Percentiles rank a stretch among this genome's conserved stretches.
These are phyloP conservation scores for Anastrepha obliqua DNA, from an alignment of 1,140 invertebrate genomes.

Conservation along the genomic window DNA sequence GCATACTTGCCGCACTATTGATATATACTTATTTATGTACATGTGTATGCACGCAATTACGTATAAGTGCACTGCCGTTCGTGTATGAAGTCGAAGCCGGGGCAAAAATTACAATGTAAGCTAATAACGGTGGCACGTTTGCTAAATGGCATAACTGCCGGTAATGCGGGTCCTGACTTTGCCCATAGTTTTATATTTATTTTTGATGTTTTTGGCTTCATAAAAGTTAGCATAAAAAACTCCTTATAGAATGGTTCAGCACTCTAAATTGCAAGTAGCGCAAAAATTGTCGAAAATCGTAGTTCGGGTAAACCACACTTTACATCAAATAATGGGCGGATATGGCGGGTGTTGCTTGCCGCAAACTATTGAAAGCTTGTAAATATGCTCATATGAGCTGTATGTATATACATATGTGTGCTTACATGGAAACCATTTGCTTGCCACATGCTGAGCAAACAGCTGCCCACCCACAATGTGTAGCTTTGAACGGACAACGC, in stretches of 20 bases:
- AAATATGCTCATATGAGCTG: background rate
- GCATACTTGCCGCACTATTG: background rate
- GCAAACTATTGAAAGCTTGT: background rate
- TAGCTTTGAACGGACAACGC: slow-evolving; percentile 8
- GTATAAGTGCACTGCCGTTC: background rate
- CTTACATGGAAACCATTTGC: background rate
- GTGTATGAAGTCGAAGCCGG: background rate
- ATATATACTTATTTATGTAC: background rate
- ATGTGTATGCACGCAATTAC: background rate
- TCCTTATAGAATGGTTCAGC: too few relatives aligned
- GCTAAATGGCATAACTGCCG: background rate
- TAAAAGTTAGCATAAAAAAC: too few relatives aligned
- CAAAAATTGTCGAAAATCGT: too few relatives aligned
- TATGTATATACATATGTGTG: background rate
- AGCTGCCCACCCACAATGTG: slow-evolving; percentile 10
- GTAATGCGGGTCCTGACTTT: background rate
- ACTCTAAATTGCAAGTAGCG: too few relatives aligned
- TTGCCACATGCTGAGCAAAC: slow-evolving; percentile 16
- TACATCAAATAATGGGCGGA: background rate
- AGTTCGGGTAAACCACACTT: too few relatives aligned
- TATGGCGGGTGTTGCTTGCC: background rate
- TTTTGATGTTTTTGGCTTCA: too few relatives aligned
- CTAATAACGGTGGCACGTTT: slow-evolving; percentile 8
- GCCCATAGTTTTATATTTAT: background rate
- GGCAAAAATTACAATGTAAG: background rate